Base-by-base conservation (phyloP, 2,888 invertebrate genomes). In the Cryptus viduatorius region DNA sequence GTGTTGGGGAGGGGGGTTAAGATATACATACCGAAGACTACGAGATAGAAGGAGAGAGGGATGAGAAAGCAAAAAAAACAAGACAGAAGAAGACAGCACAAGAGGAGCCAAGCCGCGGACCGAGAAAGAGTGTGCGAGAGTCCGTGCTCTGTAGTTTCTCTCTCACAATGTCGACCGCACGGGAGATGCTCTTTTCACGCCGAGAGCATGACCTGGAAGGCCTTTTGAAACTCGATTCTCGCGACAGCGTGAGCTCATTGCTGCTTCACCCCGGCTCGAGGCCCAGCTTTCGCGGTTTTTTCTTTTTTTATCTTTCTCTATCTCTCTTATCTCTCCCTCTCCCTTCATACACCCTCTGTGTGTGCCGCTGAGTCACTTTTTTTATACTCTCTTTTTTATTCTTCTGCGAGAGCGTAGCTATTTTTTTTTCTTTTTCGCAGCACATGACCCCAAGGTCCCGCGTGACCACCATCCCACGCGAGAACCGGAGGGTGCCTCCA, bases 181-280 rank as follows among this genome's bases (percentile, higher is more conserved):
- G 81, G 67, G 82, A 71, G 82, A 83, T 83, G 84, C 83, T 86
- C 83, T 86, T 88, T 87, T 84, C 82, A 76, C 83, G 76, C 65
- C 76, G 61, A 53, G 81, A 84, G 81, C 82, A 87, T 86, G 88
- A 83, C 86, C 89, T 84, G 87, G 82, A 88, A 87, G 83, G 77
- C 80, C 89, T 90, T 90, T 90, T 87, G 86, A 90, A 87, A 84
- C 86, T 85, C 85, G 86, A 90, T 89, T 89, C 86, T 81, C 87
- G 84, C 88, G 88, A 86, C 87, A 88, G 86, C 86, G 82, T 86
- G 88, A 89, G 89, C 89, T 88, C 90, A 86, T 88, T 89, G 88
- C 88, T 73, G 87, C 80, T 82, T 79, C 88, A 82, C 86, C 61
- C 79, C 61, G 37, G 71, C 50, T 44, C 73, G 78, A 80, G 79